These are phyloP conservation scores for Clostera curtula DNA, from an alignment of 2,888 invertebrate genomes.

Conservation along the genomic window DNA sequence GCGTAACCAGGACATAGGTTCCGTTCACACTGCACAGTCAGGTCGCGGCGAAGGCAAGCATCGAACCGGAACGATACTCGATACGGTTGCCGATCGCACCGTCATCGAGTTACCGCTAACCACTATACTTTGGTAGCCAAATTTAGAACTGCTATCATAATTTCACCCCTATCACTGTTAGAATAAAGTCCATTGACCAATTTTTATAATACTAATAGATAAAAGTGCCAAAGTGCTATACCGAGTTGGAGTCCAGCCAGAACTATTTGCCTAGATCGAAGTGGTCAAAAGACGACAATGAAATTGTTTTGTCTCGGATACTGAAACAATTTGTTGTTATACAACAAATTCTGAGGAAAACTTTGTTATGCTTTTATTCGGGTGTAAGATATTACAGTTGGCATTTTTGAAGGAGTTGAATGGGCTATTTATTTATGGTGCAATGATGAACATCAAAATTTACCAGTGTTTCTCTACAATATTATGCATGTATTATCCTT, in stretches of 20 bases:
- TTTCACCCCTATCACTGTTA: conserved; percentile 11
- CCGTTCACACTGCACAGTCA: conserved; percentile 39
- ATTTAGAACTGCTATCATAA: conserved; percentile 7
- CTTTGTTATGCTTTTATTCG: no score
- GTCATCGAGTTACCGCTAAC: conserved; percentile 46
- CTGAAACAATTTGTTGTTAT: no score
- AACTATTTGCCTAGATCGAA: conserved; percentile 38
- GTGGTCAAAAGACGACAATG: conserved; percentile 32
- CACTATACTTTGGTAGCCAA: conserved; percentile 15
- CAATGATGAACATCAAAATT: no score
- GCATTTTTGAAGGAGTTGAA: no score
- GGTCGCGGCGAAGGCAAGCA: conserved; percentile 35
- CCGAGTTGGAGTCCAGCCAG: conserved; percentile 36
- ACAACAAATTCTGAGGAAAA: conserved; percentile 5
- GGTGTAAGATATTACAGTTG: no score
- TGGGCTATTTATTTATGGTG: no score
- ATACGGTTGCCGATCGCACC: conserved; percentile 46
- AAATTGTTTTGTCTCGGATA: conserved; percentile 15
- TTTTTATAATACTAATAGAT: conserved; percentile 4
- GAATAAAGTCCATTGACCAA: conserved; percentile 9
- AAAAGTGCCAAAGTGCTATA: conserved; percentile 18
- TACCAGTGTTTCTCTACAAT: no score
- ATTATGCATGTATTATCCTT: no score
- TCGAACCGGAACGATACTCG: conserved; percentile 53
- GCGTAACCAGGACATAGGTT: conserved; percentile 43